Conservation (phyloP, 2,113 vertebrate species). For the Edolisoma coerulescens region DNA sequence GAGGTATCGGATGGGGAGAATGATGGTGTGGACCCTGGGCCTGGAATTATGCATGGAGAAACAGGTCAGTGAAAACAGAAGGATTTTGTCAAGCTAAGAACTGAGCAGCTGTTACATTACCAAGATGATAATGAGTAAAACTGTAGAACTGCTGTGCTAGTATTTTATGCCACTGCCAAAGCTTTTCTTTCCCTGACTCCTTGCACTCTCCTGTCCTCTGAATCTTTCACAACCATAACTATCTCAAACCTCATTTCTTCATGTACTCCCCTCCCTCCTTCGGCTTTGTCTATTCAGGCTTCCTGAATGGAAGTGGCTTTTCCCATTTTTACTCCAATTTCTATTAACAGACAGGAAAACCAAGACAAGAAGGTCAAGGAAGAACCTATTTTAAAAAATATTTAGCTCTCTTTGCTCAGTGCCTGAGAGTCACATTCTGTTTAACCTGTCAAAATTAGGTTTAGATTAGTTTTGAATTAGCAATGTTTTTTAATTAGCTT, state of each 20-base stretch:
- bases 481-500: background rate
- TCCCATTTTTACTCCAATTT: background rate
- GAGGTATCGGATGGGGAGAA: constrained; percentile 95
- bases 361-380: background rate
- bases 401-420: background rate
- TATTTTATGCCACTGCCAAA: background rate
- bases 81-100: background rate
- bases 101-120: background rate
- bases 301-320: background rate
- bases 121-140: background rate
- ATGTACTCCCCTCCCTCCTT: background rate
- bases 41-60: constrained; percentile 82
- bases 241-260: background rate
- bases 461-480: background rate
- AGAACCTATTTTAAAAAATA: background rate
- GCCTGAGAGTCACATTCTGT: background rate
- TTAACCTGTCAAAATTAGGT: background rate
- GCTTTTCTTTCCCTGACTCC: background rate
- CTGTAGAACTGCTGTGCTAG: background rate
- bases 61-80: constrained; percentile 73
- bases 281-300: background rate
- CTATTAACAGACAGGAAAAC: background rate
- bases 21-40: constrained; percentile 79
- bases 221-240: background rate
- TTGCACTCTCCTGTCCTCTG: background rate